phyloP scores from a whole-genome alignment of 2,888 invertebrate species.

The Drosophila rubida region DNA sequence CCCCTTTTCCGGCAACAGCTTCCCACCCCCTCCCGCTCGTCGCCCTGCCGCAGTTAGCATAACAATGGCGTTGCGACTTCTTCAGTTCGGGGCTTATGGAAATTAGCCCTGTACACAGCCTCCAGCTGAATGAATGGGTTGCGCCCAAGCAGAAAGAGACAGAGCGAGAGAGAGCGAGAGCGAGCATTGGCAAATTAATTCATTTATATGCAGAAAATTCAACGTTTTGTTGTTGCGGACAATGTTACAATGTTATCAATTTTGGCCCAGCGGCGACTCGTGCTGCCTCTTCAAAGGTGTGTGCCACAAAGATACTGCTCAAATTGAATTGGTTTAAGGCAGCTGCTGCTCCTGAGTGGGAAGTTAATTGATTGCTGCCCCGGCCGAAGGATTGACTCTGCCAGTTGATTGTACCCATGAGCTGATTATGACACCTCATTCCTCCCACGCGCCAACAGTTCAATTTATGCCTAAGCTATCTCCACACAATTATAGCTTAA shows the following conservation, averaged over 20 bases:
- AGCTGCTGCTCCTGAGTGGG: slow-evolving; percentile 12
- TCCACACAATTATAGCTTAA: neutral
- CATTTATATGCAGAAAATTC: slow-evolving; percentile 83
- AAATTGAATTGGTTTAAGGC: slow-evolving; percentile 21
- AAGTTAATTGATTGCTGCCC: slow-evolving; percentile 61
- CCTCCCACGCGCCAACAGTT: neutral
- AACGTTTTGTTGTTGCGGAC: slow-evolving; percentile 54
- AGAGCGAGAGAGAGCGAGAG: neutral
- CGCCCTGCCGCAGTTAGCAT: slow-evolving; percentile 65
- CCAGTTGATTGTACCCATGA: slow-evolving; percentile 13
- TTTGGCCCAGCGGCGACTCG: slow-evolving; percentile 65
- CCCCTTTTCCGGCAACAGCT: slow-evolving; percentile 54
- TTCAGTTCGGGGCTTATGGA: slow-evolving; percentile 71
- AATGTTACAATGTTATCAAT: slow-evolving; percentile 80
- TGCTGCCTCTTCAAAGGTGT: slow-evolving; percentile 30
- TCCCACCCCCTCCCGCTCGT: neutral
- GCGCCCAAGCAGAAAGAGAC: slow-evolving; percentile 1
- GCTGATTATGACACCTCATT: slow-evolving; percentile 11
- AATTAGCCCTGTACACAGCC: slow-evolving; percentile 75
- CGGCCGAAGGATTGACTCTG: neutral
- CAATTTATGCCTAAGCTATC: neutral
- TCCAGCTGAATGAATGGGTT: slow-evolving; percentile 42
- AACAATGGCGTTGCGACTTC: slow-evolving; percentile 79
- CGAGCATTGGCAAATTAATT: slow-evolving; percentile 73
- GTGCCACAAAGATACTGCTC: slow-evolving; percentile 33